A percentile compares a stretch with the other conserved stretches of the same genome.
Evolutionary conservation across 2,797 vertebrate genomes (phyloP).

Genomic region (Tolypeutes matacus): DNA sequence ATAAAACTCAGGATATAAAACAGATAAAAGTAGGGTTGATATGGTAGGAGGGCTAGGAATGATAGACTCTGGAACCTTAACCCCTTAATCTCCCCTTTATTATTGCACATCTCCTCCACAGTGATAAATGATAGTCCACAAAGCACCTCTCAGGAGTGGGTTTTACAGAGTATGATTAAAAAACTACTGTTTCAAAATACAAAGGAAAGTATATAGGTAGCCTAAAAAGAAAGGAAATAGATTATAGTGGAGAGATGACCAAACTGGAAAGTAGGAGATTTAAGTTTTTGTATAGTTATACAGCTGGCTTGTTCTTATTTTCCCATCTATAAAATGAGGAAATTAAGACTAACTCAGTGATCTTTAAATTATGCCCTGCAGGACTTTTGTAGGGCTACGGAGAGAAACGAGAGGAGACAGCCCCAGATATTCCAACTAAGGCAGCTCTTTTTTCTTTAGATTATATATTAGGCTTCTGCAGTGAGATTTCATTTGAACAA

Average conservation of each 20-base stretch:
- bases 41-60: neutral
- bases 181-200: constrained; percentile 28
- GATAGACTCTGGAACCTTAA: neutral
- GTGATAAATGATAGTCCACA: neutral
- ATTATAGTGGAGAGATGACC: neutral
- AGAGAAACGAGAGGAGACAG: neutral
- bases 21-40: neutral
- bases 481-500: constrained; percentile 20
- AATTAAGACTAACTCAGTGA: neutral
- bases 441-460: neutral
- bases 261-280: neutral
- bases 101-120: neutral
- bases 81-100: neutral
- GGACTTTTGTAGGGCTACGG: neutral
- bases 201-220: neutral
- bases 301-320: neutral
- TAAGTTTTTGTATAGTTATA: neutral
- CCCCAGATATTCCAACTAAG: neutral
- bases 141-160: neutral
- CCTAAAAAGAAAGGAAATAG: neutral
- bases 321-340: neutral
- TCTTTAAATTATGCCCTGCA: neutral
- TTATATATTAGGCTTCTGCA: neutral
- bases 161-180: constrained; percentile 26
- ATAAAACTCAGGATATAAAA: constrained; percentile 47